Percentiles rank a stretch among this genome's conserved stretches.
Conservation (phyloP, 2,888 invertebrate species). For the Celastrina argiolus region DNA sequence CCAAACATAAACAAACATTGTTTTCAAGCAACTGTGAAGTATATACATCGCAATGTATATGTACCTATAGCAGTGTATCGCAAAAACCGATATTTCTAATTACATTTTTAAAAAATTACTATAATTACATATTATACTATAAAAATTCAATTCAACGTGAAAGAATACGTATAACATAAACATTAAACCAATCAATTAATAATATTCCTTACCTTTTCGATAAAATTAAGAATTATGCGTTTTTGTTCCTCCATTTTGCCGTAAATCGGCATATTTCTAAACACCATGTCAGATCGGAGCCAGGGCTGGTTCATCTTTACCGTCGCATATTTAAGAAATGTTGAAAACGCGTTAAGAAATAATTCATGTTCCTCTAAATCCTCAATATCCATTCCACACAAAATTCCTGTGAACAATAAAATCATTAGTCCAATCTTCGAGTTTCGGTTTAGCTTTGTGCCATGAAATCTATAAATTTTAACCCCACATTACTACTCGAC, state of each 20-base stretch:
- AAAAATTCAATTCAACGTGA: too few relatives aligned
- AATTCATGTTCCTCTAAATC: not conserved
- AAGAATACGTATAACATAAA: not conserved
- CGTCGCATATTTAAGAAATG: not conserved
- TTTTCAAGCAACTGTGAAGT: too few relatives aligned
- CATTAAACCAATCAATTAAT: not conserved
- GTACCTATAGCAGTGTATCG: too few relatives aligned
- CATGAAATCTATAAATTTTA: too few relatives aligned
- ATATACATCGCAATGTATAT: too few relatives aligned
- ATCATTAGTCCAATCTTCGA: too few relatives aligned
- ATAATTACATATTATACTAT: too few relatives aligned
- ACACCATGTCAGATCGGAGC: not conserved
- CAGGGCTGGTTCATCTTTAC: slow-evolving; percentile 2
- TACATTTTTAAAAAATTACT: too few relatives aligned
- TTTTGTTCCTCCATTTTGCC: not conserved
- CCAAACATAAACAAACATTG: too few relatives aligned
- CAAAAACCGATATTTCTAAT: too few relatives aligned
- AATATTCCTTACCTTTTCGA: not conserved
- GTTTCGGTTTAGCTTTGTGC: too few relatives aligned
- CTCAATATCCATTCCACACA: not conserved
- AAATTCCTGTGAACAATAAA: not conserved
- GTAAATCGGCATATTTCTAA: not conserved
- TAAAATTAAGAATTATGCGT: not conserved
- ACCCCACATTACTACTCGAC: too few relatives aligned
- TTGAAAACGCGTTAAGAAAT: slow-evolving; percentile 4